Evolutionary conservation across 1,140 invertebrate species (phyloP).

Genomic region (Lanistes nyassanus): DNA sequence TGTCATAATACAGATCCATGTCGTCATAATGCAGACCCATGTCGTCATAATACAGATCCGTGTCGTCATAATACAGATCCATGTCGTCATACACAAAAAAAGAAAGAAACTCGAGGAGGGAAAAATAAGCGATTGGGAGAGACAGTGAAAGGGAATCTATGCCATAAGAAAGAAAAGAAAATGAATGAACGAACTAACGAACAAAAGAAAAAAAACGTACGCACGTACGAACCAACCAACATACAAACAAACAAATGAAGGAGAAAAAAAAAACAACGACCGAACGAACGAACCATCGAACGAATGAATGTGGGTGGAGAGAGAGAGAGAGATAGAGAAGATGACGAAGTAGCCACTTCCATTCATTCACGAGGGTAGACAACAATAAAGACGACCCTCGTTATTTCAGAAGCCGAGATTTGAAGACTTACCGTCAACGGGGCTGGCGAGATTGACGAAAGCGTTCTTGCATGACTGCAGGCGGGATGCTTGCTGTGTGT

Average conservation of each 20-base stretch:
- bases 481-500: not conserved
- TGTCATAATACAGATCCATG: not conserved
- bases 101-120: not conserved
- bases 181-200: too few species aligned
- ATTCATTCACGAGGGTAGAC: not conserved
- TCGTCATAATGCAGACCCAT: not conserved
- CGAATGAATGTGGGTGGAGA: not conserved
- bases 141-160: not conserved
- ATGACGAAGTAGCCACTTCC: too few species aligned
- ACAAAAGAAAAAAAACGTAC: too few species aligned
- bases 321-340: not conserved
- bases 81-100: not conserved
- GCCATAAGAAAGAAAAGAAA: not conserved
- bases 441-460: not conserved
- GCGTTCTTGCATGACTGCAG: not conserved
- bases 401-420: not conserved
- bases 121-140: not conserved
- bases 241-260: not conserved
- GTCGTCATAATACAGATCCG: too few species aligned
- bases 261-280: not conserved
- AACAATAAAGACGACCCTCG: not conserved
- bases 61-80: too few species aligned
- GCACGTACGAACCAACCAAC: too few species aligned
- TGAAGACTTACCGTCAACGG: not conserved
- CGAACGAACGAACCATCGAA: not conserved